Conservation (phyloP, 2,888 invertebrate genomes). For the Pristionchus arcanus region DNA sequence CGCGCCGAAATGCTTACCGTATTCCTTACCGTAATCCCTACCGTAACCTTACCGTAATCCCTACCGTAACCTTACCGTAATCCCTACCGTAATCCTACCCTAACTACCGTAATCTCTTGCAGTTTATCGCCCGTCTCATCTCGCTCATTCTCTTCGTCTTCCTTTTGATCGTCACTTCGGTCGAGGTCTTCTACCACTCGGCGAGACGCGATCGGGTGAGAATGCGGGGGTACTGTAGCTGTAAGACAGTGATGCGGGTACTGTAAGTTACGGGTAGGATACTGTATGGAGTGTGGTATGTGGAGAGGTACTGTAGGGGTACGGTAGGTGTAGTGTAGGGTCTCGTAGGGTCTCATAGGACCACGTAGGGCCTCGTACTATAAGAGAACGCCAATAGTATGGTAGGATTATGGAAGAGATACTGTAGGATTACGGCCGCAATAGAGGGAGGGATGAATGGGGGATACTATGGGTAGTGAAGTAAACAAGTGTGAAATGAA, state of each 20-base stretch:
- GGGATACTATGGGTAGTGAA: not conserved
- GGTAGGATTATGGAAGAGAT: too few species aligned
- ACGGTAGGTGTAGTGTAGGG: not conserved
- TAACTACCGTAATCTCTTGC: not conserved
- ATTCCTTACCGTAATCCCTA: not conserved
- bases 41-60: not conserved
- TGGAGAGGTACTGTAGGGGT: not conserved
- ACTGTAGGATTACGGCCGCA: not conserved
- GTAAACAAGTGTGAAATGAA: too few species aligned
- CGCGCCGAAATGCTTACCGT: too few species aligned
- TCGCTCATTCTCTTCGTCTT: not conserved
- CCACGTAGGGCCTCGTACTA: too few species aligned
- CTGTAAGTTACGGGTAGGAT: not conserved
- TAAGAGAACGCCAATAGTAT: too few species aligned
- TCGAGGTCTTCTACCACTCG: slow-evolving; percentile 24
- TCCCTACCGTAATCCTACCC: not conserved
- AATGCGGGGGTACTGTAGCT: not conserved
- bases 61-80: not conserved
- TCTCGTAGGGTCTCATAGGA: too few species aligned
- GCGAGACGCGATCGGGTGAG: not conserved
- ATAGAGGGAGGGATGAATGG: not conserved
- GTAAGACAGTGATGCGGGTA: too few species aligned
- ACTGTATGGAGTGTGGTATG: too few species aligned
- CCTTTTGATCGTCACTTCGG: not conserved
- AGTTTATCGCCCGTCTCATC: not conserved